A percentile compares a stretch with the other conserved stretches of the same genome.
These are phyloP conservation scores for Drosophila yooni DNA, from an alignment of 2,888 invertebrate genomes.

Conservation along the genomic window DNA sequence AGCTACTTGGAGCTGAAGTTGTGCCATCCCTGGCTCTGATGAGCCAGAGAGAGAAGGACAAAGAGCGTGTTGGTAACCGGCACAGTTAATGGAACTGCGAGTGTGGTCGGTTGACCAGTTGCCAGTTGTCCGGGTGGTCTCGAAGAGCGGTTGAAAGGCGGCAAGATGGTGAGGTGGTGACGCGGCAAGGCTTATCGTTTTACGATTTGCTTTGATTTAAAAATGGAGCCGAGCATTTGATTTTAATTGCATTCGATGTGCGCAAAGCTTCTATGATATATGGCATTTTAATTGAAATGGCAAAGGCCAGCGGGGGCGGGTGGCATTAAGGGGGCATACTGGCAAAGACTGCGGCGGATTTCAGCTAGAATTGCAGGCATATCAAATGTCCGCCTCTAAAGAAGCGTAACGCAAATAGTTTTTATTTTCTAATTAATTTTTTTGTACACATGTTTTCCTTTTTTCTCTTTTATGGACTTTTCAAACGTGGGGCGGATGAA, in stretches of 20 bases:
- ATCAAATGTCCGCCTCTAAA: conserved; percentile 48
- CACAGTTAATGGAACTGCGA: conserved; percentile 17
- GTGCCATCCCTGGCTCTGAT: background rate
- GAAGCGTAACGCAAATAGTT: conserved; percentile 46
- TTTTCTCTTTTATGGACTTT: conserved; percentile 19
- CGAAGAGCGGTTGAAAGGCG: background rate
- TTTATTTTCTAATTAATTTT: conserved; percentile 57
- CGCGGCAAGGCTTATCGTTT: conserved; percentile 60
- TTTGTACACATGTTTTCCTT: conserved; percentile 10
- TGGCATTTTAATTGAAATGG: conserved; percentile 77
- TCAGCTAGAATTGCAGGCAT: conserved; percentile 36
- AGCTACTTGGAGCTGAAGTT: conserved; percentile 11
- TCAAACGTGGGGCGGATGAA: conserved; percentile 39
- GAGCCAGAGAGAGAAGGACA: background rate
- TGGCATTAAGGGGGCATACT: background rate
- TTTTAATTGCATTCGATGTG: conserved; percentile 81
- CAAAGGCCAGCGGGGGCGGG: conserved; percentile 45
- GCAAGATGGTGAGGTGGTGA: background rate
- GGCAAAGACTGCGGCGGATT: background rate
- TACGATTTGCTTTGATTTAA: conserved; percentile 72
- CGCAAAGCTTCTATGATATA: conserved; percentile 61
- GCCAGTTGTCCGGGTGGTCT: conserved; percentile 60
- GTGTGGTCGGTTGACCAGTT: conserved; percentile 1
- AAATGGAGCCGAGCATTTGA: conserved; percentile 66
- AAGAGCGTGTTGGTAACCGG: background rate